Percentiles rank a stretch among this genome's conserved stretches.
phyloP scores from a whole-genome alignment of 2,797 vertebrate species.

The Molossus molossus region DNA sequence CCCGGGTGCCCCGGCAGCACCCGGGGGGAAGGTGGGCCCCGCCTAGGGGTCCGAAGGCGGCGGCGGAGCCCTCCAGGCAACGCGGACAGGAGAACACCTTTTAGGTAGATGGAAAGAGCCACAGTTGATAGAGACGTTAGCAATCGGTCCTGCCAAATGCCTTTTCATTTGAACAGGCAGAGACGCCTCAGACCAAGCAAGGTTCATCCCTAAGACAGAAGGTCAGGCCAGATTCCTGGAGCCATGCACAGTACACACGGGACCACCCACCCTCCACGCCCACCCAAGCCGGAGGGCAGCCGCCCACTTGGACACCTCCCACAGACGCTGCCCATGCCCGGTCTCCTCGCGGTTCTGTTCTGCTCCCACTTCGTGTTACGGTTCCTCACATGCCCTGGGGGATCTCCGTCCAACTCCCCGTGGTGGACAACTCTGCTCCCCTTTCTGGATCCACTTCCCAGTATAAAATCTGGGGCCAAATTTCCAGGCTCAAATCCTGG shows the following conservation, averaged over 20 bases:
- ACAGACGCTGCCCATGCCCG: accelerated
- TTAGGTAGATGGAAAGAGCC: not conserved
- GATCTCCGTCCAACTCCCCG: not conserved
- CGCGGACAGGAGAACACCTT: not conserved
- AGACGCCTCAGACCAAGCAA: not conserved
- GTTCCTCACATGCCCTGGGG: not conserved
- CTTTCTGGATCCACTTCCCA: not conserved
- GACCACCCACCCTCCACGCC: not conserved
- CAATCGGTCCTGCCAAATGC: not conserved
- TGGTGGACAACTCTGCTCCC: not conserved
- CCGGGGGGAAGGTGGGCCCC: accelerated
- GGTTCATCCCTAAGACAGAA: not conserved
- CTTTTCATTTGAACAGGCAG: not conserved
- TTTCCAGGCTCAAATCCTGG: not conserved
- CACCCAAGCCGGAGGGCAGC: not conserved
- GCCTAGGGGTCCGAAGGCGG: not conserved
- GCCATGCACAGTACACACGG: not conserved
- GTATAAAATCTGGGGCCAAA: not conserved
- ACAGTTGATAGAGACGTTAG: not conserved
- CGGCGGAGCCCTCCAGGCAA: too few relatives aligned
- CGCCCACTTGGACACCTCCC: not conserved
- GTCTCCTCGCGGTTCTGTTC: accelerated
- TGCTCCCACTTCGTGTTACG: not conserved
- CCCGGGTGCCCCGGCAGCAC: not conserved
- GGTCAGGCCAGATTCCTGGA: not conserved